phyloP scores from a whole-genome alignment of 2,113 vertebrate species.

The Gallinago media region DNA sequence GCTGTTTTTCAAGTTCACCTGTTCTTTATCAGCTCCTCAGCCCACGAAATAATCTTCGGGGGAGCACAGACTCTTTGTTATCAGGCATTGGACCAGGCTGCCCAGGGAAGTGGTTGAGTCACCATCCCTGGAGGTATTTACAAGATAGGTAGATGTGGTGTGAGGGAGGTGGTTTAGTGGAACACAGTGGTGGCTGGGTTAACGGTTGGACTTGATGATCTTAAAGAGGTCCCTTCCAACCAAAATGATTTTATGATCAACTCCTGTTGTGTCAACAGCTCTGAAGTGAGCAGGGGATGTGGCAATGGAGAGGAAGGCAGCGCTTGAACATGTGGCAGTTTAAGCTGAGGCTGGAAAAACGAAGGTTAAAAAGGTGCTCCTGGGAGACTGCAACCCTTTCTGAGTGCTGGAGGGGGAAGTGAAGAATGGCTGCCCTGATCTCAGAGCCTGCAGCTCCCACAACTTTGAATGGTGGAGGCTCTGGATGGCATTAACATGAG shows the following conservation, averaged over 20 bases:
- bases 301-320: not conserved
- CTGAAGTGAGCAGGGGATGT: not conserved
- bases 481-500: constrained; percentile 6
- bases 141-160: not conserved
- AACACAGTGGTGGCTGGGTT: not conserved
- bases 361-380: not conserved
- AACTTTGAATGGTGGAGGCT: not conserved
- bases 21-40: not conserved
- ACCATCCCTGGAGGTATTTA: not conserved
- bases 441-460: not conserved
- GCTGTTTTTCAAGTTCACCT: not conserved
- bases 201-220: not conserved
- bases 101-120: not conserved
- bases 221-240: not conserved
- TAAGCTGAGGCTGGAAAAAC: not conserved
- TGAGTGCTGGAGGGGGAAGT: not conserved
- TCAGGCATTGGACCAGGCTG: not conserved
- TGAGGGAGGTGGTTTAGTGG: not conserved
- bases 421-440: not conserved
- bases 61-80: not conserved
- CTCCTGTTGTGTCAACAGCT: not conserved
- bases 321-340: not conserved
- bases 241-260: not conserved
- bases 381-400: not conserved
- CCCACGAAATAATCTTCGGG: not conserved